Base-by-base conservation (phyloP, 2,113 vertebrate genomes). In the Cranoglanis bouderius region DNA sequence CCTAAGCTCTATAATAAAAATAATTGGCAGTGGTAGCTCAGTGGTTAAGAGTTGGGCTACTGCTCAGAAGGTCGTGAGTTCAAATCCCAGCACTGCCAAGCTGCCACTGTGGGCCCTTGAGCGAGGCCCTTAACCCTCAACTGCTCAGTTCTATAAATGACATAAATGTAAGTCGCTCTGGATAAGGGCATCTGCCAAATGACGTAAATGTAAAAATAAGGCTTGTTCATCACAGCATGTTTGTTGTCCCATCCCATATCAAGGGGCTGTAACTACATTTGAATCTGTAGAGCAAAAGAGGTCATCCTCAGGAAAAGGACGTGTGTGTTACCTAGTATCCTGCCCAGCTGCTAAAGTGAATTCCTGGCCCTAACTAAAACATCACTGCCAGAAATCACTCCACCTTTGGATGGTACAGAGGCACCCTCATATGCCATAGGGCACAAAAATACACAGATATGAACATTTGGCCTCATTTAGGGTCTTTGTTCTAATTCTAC, bases 281-380 rank as follows among this genome's bases (percentile, higher is more conserved):
- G 16, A 75, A 86, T 78, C 19, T 26, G 74, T 10, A 19, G 29
- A 46, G 75, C 26, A 74, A 74, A 35, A 46, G 26, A 46, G 35
- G 61, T 74, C 65, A 88, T 84, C 81, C 53, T 74, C 51, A 88
- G 81, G 81, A 84, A 74, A 88, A 89, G 80, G 89, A 89, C 89
- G 46, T 83, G 16, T 75, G 78, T 77, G 51, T 13, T 63, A 26
- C 75, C 57, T 88, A 84, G n/a, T n/a, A n/a, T 88, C 87, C 87
- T 88, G 81, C 35, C 26, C 87, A 88, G 80, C 59, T 88, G 87
- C 14, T 32, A 21, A 83, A n/a, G 49, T 46, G 38, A 77, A 78
- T 40, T 75, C 16, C 70, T 35, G 19, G 55, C 77, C 14, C 16
- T 55, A 19, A 74, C 51, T 83, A 59, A 59, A 24, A 57, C 65